Percentiles rank a stretch among this genome's conserved stretches.
Evolutionary conservation across 2,113 vertebrate genomes (phyloP).

Genomic region (Aramus guarauna): DNA sequence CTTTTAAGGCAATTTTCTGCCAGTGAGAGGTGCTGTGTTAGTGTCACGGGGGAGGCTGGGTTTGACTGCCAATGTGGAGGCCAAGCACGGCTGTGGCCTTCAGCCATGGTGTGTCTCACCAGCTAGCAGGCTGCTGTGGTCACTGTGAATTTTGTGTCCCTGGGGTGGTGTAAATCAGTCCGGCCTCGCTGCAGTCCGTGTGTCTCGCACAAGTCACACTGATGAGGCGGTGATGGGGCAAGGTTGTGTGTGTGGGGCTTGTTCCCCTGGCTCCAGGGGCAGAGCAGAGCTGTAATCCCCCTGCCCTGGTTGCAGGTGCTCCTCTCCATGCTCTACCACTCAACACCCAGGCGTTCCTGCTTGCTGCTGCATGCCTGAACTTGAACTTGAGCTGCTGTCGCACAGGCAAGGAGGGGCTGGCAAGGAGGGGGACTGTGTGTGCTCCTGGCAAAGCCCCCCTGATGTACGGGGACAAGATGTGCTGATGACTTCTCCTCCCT

Average conservation of each 20-base stretch:
- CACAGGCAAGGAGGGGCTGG: neutral
- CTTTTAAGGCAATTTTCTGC: neutral
- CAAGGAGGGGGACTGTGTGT: neutral
- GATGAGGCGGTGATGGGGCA: no score
- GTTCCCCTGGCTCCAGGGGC: neutral
- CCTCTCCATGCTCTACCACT: neutral
- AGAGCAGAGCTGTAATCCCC: neutral
- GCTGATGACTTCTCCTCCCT: neutral
- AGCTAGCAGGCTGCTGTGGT: neutral
- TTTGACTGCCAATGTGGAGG: neutral
- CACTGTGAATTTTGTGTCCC: neutral
- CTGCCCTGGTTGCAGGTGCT: neutral
- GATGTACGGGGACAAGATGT: neutral
- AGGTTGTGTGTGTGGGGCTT: neutral
- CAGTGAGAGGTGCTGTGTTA: neutral
- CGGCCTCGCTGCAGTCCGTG: no score
- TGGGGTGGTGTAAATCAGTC: neutral
- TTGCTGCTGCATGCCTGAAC: neutral
- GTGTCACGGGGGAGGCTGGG: neutral
- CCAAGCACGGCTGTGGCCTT: neutral
- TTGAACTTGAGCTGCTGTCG: neutral
- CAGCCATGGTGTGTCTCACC: rapidly evolving
- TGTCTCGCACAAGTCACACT: rapidly evolving
- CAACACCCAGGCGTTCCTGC: rapidly evolving
- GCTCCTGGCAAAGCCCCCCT: neutral